phyloP scores from a whole-genome alignment of 2,888 invertebrate genomes.

The Cephus pulcher region DNA sequence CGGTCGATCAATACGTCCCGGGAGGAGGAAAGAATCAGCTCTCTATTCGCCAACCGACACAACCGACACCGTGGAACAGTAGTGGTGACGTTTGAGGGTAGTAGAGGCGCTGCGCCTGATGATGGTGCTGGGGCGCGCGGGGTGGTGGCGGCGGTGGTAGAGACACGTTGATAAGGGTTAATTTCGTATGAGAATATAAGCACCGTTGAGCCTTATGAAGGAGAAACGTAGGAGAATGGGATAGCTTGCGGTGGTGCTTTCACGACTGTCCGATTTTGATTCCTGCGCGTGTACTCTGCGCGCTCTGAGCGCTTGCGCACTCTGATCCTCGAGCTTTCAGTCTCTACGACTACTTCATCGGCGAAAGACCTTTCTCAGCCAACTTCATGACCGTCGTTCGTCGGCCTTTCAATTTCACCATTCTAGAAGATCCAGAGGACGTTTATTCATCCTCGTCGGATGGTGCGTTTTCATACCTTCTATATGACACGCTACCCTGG shows the following conservation, averaged over 20 bases:
- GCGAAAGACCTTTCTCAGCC: constrained; percentile 17
- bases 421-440: not conserved
- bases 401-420: not conserved
- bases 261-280: constrained; percentile 55
- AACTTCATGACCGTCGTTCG: not conserved
- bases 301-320: constrained; percentile 19
- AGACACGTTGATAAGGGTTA: constrained; percentile 67
- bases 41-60: constrained; percentile 51
- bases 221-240: constrained; percentile 28
- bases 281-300: constrained; percentile 50
- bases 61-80: constrained; percentile 27
- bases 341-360: constrained; percentile 24
- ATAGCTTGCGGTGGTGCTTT: constrained; percentile 28
- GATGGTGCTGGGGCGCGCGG: constrained; percentile 16
- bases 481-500: not conserved
- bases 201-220: constrained; percentile 52
- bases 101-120: constrained; percentile 11
- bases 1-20: constrained; percentile 62
- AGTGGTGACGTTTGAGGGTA: not conserved
- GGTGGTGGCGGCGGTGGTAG: constrained; percentile 26
- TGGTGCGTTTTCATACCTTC: not conserved
- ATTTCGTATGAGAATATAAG: constrained; percentile 64
- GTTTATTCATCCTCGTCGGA: not conserved
- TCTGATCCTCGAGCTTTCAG: constrained; percentile 14
- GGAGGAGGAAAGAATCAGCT: constrained; percentile 60